Conservation (phyloP, 2,888 invertebrate genomes). For the Sinodicranocentrus sp. region DNA sequence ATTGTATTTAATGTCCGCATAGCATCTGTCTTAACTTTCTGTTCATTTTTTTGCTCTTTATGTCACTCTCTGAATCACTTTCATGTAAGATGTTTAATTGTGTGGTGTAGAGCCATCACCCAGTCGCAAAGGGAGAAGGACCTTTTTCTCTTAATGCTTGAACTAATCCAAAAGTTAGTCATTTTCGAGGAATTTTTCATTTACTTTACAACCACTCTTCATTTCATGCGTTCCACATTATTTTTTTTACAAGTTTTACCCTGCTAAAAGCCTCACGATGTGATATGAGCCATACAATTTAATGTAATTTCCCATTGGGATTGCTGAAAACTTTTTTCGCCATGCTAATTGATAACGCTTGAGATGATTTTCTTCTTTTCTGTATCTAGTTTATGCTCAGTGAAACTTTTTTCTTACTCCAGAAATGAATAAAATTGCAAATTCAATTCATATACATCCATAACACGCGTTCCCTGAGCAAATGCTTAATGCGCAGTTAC, state of each 20-base stretch:
- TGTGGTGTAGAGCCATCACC: no score
- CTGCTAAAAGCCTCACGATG: not conserved
- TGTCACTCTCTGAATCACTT: not conserved
- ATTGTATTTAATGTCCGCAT: not conserved
- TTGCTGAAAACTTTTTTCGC: conserved; percentile 1
- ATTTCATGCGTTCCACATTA: not conserved
- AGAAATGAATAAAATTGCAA: no score
- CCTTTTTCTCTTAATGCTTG: not conserved
- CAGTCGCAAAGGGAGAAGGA: no score
- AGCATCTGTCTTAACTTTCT: not conserved
- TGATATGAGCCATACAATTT: no score
- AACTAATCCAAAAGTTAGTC: not conserved
- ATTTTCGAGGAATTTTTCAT: conserved; percentile 11
- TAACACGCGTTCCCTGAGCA: no score
- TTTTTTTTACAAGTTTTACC: not conserved
- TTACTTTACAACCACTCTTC: conserved; percentile 4
- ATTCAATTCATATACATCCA: no score
- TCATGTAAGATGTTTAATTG: not conserved
- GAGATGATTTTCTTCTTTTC: no score
- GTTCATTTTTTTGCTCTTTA: not conserved
- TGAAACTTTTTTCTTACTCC: no score
- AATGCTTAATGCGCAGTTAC: no score
- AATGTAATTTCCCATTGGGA: not conserved
- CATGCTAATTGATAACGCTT: not conserved
- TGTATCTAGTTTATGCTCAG: no score